A percentile compares a stretch with the other conserved stretches of the same genome.
Evolutionary conservation across 1,140 invertebrate genomes (phyloP).

Genomic region (Samia ricini): DNA sequence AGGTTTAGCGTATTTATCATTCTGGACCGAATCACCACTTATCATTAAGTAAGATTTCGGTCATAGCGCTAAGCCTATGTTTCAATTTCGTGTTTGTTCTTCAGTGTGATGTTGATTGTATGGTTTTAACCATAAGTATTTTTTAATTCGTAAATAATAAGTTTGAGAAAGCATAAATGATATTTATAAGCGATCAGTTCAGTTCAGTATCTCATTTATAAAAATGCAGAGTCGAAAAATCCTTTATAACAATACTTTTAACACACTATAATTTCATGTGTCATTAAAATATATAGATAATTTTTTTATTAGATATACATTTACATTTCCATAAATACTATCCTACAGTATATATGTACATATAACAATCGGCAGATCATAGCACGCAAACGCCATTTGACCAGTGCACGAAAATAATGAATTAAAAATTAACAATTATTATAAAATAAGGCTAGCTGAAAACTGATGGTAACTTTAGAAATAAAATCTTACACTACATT

Average conservation of each 20-base stretch:
- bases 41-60: too few relatives aligned
- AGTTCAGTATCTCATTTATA: background rate
- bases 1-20: too few relatives aligned
- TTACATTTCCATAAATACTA: background rate
- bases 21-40: too few relatives aligned
- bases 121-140: too few relatives aligned
- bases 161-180: background rate
- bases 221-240: background rate
- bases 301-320: too few relatives aligned
- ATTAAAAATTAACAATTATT: constrained; percentile 60
- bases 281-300: too few relatives aligned
- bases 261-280: too few relatives aligned
- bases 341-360: constrained; percentile 42
- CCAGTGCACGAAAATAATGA: constrained; percentile 46
- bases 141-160: too few relatives aligned
- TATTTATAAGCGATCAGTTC: background rate
- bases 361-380: constrained; percentile 19
- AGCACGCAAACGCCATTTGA: constrained; percentile 56
- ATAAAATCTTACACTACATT: constrained; percentile 60
- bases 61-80: background rate
- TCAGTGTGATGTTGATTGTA: too few relatives aligned
- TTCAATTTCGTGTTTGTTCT: background rate
- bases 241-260: too few relatives aligned
- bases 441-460: constrained; percentile 71
- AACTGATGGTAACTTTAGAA: constrained; percentile 76